Evolutionary conservation across 2,113 vertebrate genomes (phyloP).

Genomic region (Myrmecophaga tridactyla): DNA sequence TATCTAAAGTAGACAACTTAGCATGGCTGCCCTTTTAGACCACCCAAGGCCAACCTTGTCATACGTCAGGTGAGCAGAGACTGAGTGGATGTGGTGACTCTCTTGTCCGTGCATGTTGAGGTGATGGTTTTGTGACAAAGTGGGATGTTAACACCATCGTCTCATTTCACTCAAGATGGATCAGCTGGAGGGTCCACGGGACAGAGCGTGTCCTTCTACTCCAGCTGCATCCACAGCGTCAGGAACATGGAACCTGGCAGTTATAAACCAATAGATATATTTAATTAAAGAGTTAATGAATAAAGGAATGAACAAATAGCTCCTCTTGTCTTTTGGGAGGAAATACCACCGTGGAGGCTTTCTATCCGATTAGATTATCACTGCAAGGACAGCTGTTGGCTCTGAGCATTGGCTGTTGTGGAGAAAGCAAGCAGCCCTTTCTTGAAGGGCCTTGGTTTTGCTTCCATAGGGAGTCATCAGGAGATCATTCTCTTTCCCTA

Average conservation of each 20-base stretch:
- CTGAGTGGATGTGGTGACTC: too few species aligned
- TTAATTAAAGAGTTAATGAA: neutral
- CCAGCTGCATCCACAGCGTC: neutral
- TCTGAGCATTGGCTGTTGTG: fast-evolving
- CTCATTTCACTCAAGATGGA: neutral
- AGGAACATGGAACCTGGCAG: too few species aligned
- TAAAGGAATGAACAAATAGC: neutral
- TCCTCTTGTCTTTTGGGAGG: neutral
- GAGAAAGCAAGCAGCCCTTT: neutral
- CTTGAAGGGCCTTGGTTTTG: neutral
- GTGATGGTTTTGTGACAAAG: neutral
- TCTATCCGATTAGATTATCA: neutral
- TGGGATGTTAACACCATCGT: neutral
- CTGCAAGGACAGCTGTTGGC: neutral
- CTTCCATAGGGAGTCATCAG: neutral
- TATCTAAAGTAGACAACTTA: fast-evolving
- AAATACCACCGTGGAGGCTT: neutral
- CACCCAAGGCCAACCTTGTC: neutral
- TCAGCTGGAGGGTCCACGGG: too few species aligned
- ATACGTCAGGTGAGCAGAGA: neutral
- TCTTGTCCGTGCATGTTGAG: neutral
- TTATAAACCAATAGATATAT: too few species aligned
- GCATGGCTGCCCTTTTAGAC: neutral
- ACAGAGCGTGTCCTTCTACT: neutral
- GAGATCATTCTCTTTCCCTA: neutral